phyloP scores from a whole-genome alignment of 2,113 vertebrate species.

The Heliornis fulica region DNA sequence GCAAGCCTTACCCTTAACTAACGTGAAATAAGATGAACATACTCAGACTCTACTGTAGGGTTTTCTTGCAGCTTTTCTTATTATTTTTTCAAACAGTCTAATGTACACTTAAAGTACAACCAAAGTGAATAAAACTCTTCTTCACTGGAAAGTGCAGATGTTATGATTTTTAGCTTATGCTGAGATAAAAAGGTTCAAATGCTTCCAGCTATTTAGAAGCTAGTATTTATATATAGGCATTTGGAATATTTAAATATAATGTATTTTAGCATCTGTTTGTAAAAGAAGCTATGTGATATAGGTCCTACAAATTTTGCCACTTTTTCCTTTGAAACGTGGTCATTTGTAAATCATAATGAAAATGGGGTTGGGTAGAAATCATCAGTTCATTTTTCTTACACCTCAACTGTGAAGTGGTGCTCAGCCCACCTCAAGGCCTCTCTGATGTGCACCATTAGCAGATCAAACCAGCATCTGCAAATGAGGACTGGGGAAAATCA shows the following conservation, averaged over 20 bases:
- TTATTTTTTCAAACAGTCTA: not conserved
- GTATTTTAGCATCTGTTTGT: not conserved
- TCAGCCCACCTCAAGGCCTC: not conserved
- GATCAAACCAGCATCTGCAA: not conserved
- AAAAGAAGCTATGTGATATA: not conserved
- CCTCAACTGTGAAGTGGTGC: not conserved
- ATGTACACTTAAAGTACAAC: not conserved
- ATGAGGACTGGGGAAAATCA: not conserved
- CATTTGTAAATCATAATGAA: not conserved
- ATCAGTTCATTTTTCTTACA: not conserved
- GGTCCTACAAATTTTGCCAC: not conserved
- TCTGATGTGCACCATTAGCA: not conserved
- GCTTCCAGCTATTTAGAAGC: not conserved
- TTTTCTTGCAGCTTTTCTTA: slow-evolving; percentile 13
- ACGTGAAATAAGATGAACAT: slow-evolving; percentile 36
- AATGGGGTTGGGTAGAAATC: not conserved
- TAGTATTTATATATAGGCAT: not conserved
- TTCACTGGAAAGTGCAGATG: not conserved
- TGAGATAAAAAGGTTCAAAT: not conserved
- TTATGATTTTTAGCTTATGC: not conserved
- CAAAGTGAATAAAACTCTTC: not conserved
- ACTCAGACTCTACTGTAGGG: not conserved
- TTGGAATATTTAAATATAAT: not conserved
- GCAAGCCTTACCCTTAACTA: slow-evolving; percentile 48
- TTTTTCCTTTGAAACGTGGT: not conserved